phyloP scores from a whole-genome alignment of 2,888 invertebrate species.

The Peribatodes rhomboidaria region DNA sequence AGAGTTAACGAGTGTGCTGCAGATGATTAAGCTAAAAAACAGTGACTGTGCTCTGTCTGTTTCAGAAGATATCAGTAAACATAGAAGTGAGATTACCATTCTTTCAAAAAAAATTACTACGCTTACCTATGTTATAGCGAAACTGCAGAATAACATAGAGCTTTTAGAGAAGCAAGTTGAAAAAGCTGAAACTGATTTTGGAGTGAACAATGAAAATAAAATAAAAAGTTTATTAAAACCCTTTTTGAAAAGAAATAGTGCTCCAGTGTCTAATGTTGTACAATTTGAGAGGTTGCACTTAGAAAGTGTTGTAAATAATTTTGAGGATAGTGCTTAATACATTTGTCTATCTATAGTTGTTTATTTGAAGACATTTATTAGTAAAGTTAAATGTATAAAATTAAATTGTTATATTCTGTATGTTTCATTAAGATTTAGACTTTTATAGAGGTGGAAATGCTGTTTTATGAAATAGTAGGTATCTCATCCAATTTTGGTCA shows the following conservation, averaged over 20 bases:
- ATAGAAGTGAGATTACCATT: slow-evolving; percentile 80
- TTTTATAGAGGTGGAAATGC: too few relatives aligned
- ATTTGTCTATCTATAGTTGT: background rate
- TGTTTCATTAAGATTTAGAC: background rate
- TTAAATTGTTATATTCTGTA: background rate
- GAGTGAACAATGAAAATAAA: slow-evolving; percentile 85
- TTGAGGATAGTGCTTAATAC: slow-evolving; percentile 57
- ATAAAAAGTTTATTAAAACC: slow-evolving; percentile 87
- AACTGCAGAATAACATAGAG: slow-evolving; percentile 81
- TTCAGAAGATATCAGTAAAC: slow-evolving; percentile 84
- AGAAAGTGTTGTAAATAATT: slow-evolving; percentile 69
- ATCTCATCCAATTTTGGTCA: too few relatives aligned
- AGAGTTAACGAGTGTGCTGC: slow-evolving; percentile 88
- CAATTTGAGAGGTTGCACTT: slow-evolving; percentile 52
- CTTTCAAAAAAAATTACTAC: slow-evolving; percentile 85
- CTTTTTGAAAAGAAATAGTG: slow-evolving; percentile 78
- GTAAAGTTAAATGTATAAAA: background rate
- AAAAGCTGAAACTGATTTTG: slow-evolving; percentile 87
- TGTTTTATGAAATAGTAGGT: too few relatives aligned
- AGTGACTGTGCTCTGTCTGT: slow-evolving; percentile 77
- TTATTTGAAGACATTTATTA: background rate
- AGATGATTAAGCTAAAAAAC: slow-evolving; percentile 84
- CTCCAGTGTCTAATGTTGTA: slow-evolving; percentile 43
- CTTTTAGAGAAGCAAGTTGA: slow-evolving; percentile 87
- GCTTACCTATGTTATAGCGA: slow-evolving; percentile 83